Percentiles rank a stretch among this genome's conserved stretches.
Evolutionary conservation across 2,113 vertebrate genomes (phyloP).

Genomic region (Neogale vison): DNA sequence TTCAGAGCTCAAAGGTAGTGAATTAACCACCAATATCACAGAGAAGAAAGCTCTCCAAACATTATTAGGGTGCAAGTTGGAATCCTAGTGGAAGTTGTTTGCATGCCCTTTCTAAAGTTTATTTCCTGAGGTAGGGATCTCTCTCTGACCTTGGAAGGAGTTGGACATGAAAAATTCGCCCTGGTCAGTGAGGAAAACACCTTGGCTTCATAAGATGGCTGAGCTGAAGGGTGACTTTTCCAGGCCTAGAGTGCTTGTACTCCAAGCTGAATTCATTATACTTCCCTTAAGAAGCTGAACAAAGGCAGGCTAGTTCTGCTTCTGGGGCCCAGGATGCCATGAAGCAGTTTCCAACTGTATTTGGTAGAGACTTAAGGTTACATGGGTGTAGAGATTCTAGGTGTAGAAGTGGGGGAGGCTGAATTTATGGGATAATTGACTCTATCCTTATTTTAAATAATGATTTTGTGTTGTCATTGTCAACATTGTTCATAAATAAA

Average conservation of each 20-base stretch:
- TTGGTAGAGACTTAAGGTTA: background rate
- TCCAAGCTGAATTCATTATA: constrained; percentile 11
- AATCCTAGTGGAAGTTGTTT: background rate
- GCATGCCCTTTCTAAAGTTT: constrained; percentile 33
- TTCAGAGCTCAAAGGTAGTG: constrained; percentile 61
- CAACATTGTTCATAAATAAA: background rate
- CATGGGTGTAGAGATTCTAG: background rate
- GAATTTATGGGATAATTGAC: background rate
- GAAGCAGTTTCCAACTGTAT: background rate
- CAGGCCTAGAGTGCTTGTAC: background rate
- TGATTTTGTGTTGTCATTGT: background rate
- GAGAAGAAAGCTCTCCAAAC: constrained; percentile 58
- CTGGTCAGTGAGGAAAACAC: background rate
- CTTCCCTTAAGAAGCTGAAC: background rate
- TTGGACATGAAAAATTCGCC: background rate
- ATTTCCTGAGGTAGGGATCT: background rate
- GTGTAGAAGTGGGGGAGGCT: background rate
- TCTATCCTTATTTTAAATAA: constrained; percentile 28
- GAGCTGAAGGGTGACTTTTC: background rate
- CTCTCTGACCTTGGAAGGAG: background rate
- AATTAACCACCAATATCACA: constrained; percentile 76
- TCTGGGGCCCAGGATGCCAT: background rate
- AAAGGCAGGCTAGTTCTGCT: background rate
- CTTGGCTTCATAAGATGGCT: constrained; percentile 6
- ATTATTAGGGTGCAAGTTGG: constrained; percentile 54